Evolutionary conservation across 2,797 vertebrate genomes (phyloP).

Genomic region (Acanthurus leucopareius): DNA sequence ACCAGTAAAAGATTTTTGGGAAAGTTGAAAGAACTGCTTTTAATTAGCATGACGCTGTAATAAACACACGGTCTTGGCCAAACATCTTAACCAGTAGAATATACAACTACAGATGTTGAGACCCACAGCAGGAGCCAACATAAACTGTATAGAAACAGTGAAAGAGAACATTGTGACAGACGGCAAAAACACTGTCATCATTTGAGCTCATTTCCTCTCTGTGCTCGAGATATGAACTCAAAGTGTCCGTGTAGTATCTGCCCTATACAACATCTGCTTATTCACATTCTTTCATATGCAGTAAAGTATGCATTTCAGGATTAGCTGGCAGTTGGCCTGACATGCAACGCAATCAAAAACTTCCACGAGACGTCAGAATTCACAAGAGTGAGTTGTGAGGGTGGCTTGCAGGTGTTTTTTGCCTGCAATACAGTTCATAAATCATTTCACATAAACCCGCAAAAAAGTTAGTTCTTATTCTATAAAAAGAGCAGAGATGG

Average conservation of each 20-base stretch:
- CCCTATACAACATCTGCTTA: conserved; percentile 53
- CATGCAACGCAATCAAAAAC: conserved; percentile 35
- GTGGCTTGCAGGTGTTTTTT: neutral
- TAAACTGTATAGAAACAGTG: conserved; percentile 57
- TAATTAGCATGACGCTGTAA: conserved; percentile 42
- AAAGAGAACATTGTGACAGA: conserved; percentile 41
- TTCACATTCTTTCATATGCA: conserved; percentile 31
- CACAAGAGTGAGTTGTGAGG: conserved; percentile 10
- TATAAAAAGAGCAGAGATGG: neutral
- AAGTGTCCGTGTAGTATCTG: neutral
- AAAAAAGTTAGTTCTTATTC: neutral
- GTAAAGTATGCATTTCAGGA: conserved; percentile 17
- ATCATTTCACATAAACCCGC: neutral
- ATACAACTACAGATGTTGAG: conserved; percentile 61
- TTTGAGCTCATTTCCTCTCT: conserved; percentile 49
- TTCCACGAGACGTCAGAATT: conserved; percentile 3
- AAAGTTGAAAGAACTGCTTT: conserved; percentile 22
- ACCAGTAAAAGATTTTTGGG: conserved; percentile 5
- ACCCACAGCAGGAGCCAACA: conserved; percentile 45
- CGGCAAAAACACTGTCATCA: conserved; percentile 34
- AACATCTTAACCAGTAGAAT: conserved; percentile 42
- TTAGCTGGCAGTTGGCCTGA: conserved; percentile 3
- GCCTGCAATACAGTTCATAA: neutral
- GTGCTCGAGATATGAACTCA: conserved; percentile 45
- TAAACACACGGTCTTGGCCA: conserved; percentile 40